Evolutionary conservation across 2,113 vertebrate genomes (phyloP), one percentile per base, ranked within the genome.

Genomic region (Dasyornis broadbenti): DNA sequence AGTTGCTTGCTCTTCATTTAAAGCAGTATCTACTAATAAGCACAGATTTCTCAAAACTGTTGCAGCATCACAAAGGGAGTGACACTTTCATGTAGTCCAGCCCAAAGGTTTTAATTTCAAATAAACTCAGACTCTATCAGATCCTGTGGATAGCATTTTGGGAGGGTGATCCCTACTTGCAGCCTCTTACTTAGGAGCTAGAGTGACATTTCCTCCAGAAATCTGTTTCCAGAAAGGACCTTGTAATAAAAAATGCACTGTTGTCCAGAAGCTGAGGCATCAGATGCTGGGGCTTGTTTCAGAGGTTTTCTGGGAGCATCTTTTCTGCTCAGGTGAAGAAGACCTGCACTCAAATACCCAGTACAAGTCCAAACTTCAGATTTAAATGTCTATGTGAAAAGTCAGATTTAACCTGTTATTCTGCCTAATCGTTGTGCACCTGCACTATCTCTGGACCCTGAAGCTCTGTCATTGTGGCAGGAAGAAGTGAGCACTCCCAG

Each of bases 321-420:
- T 64, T 68, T 89, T 64, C 50, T 73, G 17, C 65, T n/a, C 22
- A 5, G 22, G 7, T 23, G 21, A 77, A 54, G 15, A 69, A 61
- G 23, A 70, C 10, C 19, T 40, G 27, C 13, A 35, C 6, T 10
- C 0, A 0, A n/a, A 64, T 54, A 42, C 7, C 22, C 19, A 49
- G 7, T 11, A 44, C 27, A 27, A 35, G 37, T 27, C n/a, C 39
- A 60, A 59, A 79, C 4, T 57, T 40, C 50, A 63, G 12, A 44
- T 28, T 47, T 47, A 66, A 60, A 71, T 35, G 4, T 23, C 17
- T 40, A 23, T 40, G 3, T 47, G 53, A 77, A 77, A 68, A 87
- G 22, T 44, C 47, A 37, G 42, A 63, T 54, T 79, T 80, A 75
- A 50, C 8, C 27, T 44, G 31, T 30, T 35, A 35, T 59, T 79